A percentile compares a stretch with the other conserved stretches of the same genome.
phyloP scores from a whole-genome alignment of 2,113 vertebrate genomes.

The Plecotus auritus region DNA sequence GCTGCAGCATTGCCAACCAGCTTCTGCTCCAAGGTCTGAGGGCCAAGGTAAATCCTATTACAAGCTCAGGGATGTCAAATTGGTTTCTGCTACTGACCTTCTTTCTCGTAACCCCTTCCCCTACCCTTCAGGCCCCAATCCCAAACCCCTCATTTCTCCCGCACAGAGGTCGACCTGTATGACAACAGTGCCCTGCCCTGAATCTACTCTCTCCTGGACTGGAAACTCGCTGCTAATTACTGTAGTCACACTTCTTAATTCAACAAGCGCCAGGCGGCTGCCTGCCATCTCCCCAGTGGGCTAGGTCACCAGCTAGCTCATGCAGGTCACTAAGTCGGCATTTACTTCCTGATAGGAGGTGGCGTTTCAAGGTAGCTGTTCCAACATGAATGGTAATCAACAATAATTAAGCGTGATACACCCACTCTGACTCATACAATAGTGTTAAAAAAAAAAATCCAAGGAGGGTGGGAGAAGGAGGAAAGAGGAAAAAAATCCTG shows the following conservation, averaged over 20 bases:
- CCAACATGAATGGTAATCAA: conserved; percentile 79
- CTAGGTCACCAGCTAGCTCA: conserved; percentile 79
- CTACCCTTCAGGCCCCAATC: conserved; percentile 44
- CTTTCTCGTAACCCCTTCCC: conserved; percentile 47
- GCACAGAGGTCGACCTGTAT: conserved; percentile 75
- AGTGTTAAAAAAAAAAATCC: conserved; percentile 33
- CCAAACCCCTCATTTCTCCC: conserved; percentile 60
- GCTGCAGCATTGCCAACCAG: conserved; percentile 48
- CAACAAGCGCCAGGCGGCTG: conserved; percentile 76
- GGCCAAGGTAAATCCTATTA: conserved; percentile 59
- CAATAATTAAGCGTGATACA: conserved; percentile 80
- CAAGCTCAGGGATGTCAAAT: conserved; percentile 64
- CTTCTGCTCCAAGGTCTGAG: conserved; percentile 52
- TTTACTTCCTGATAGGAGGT: conserved; percentile 76
- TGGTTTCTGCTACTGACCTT: conserved; percentile 64
- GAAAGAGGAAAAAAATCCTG: not conserved
- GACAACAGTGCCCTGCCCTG: conserved; percentile 59
- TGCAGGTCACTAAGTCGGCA: conserved; percentile 75
- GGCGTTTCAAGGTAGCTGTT: conserved; percentile 79
- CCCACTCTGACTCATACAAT: conserved; percentile 77
- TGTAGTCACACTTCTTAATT: conserved; percentile 86
- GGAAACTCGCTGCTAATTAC: conserved; percentile 81
- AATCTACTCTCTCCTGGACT: conserved; percentile 62
- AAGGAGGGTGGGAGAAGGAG: not conserved
- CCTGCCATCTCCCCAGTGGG: conserved; percentile 76